Evolutionary conservation across 1,140 invertebrate genomes (phyloP), one percentile per base, ranked within the genome.

Genomic region (Cydia pomonella): DNA sequence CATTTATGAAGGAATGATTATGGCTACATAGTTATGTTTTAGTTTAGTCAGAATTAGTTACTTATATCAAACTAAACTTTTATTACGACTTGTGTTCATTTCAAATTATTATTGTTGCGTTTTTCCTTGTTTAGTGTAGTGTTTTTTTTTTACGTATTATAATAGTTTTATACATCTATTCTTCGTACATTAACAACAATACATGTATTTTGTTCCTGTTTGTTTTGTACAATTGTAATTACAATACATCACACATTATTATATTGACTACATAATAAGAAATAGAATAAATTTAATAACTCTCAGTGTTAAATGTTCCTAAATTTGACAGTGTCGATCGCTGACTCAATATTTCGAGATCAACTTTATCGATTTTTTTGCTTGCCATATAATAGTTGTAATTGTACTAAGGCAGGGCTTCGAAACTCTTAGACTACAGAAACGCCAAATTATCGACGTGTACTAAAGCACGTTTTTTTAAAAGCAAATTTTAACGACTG

Each of bases 301-400:
- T 91, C 88, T 91, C 88, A 91, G 85, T 91, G 91, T 92, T 92
- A 86, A 90, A 92, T 91, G 91, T 92, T 92, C 91, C 91, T 92
- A 92, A 91, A 92, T 89, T 92, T 88, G 80, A 91, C 87, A 87
- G 82, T 80, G 80, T 90, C 86, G 89, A 88, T 87, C 87, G 89
- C 87, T 80, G 80, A 84, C 78, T 50, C 47, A 79, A 81, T 78
- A 77, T 77, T 82, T 76, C 82, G 75, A 80, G 79, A 80, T 89
- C 79, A 82, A 86, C 82, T 82, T 33, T 80, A 79, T 80, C 77
- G 73, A 75, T 80, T 81, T 84, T 59, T 86, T 86, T 87, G 91
- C 91, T 92, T 92, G 91, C 91, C 91, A 91, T 89, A 47, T 72
- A 86, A 79, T 85, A 87, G 82, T 84, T 77, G 79, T 87, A 84